phyloP scores from a whole-genome alignment of 1,140 invertebrate species.

The Heliconius himera region DNA sequence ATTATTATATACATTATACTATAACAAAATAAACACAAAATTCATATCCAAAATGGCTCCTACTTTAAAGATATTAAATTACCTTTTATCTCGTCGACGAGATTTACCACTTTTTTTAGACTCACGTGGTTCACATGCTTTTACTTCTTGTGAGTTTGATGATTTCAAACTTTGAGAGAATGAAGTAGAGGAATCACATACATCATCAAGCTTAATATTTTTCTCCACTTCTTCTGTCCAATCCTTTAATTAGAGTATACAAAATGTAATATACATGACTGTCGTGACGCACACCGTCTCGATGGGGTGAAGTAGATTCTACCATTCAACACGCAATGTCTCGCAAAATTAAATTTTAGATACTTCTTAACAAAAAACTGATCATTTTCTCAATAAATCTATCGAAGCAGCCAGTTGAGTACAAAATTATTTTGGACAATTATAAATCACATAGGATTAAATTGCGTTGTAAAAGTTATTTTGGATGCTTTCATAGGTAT shows the following conservation, averaged over 20 bases:
- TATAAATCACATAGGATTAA: too few species aligned
- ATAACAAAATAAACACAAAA: not conserved
- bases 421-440: too few species aligned
- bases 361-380: too few species aligned
- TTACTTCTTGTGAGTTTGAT: slow-evolving; percentile 52
- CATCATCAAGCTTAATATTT: slow-evolving; percentile 73
- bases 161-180: slow-evolving; percentile 63
- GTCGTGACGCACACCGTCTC: too few species aligned
- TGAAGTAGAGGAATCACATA: slow-evolving; percentile 62
- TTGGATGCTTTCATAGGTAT: too few species aligned
- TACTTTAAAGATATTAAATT: slow-evolving; percentile 25
- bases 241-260: slow-evolving; percentile 55
- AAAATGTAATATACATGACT: not conserved
- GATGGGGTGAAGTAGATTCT: too few species aligned
- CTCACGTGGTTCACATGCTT: slow-evolving; percentile 54
- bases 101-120: slow-evolving; percentile 61
- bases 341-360: too few species aligned
- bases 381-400: too few species aligned
- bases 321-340: too few species aligned
- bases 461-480: too few species aligned
- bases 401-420: too few species aligned
- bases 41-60: too few species aligned
- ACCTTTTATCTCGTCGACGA: slow-evolving; percentile 67
- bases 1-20: not conserved
- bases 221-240: slow-evolving; percentile 78